These are phyloP conservation scores for Atta cephalotes DNA, from an alignment of 1,140 invertebrate genomes.

Conservation along the genomic window DNA sequence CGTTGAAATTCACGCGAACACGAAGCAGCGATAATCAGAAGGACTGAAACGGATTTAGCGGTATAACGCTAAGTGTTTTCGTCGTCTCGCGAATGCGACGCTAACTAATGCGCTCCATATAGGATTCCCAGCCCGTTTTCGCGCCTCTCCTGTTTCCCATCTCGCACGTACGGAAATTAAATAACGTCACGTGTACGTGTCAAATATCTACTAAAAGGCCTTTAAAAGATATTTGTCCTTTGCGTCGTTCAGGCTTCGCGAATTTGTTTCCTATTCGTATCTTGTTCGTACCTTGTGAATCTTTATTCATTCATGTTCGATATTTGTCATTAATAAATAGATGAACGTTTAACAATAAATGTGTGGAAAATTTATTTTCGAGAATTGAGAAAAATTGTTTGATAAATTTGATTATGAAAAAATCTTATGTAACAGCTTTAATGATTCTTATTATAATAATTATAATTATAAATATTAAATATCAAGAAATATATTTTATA, in stretches of 20 bases:
- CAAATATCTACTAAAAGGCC: slow-evolving; percentile 60
- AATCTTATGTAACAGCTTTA: neutral
- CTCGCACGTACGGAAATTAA: slow-evolving; percentile 51
- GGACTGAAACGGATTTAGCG: slow-evolving; percentile 76
- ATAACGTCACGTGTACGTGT: slow-evolving; percentile 61
- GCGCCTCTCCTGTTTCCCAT: slow-evolving; percentile 34
- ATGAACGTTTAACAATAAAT: neutral
- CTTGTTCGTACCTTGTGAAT: neutral
- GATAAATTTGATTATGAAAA: neutral
- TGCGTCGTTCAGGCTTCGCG: slow-evolving; percentile 26
- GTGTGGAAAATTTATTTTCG: neutral
- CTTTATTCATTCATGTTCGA: neutral
- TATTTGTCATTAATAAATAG: slow-evolving; percentile 4
- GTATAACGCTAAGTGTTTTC: slow-evolving; percentile 75
- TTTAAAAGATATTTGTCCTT: slow-evolving; percentile 61
- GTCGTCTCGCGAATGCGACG: slow-evolving; percentile 74
- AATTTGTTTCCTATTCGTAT: neutral
- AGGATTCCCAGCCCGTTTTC: slow-evolving; percentile 52
- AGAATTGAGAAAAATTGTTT: neutral
- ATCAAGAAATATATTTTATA: neutral
- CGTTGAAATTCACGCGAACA: slow-evolving; percentile 48
- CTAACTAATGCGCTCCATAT: slow-evolving; percentile 76
- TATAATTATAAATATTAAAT: too few relatives aligned
- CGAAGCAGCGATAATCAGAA: slow-evolving; percentile 71
- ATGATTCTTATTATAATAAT: too few relatives aligned